Evolutionary conservation across 1,140 invertebrate species (phyloP).

Genomic region (Halictus rubicundus): DNA sequence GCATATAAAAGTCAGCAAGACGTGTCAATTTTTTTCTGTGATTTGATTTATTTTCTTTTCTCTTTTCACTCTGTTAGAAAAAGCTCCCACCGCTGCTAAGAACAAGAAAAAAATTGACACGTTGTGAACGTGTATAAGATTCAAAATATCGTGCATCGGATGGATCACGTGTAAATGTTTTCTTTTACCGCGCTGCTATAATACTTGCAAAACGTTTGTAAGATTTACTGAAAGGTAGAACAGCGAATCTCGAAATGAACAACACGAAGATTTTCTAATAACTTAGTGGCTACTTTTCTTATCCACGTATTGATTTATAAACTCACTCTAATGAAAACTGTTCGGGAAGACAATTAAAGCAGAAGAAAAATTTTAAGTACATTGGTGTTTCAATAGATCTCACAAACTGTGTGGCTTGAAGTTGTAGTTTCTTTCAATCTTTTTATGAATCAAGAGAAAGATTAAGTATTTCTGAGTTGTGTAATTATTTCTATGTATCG

Average conservation of each 20-base stretch:
- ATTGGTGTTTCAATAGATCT: constrained; percentile 10
- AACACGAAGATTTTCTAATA: not conserved
- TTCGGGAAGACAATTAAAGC: not conserved
- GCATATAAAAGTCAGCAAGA: constrained; percentile 30
- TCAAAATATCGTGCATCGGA: constrained; percentile 10
- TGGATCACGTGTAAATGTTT: not conserved
- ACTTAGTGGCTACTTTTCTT: not conserved
- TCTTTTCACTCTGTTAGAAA: not conserved
- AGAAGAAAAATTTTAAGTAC: constrained; percentile 24
- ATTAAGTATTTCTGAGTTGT: constrained; percentile 7
- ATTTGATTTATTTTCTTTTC: constrained; percentile 5
- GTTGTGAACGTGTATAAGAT: not conserved
- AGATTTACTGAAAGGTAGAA: constrained; percentile 17
- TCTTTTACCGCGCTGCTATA: not conserved
- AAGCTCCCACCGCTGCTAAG: too few species aligned
- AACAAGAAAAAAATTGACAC: not conserved
- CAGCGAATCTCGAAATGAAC: not conserved
- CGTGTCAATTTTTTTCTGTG: not conserved
- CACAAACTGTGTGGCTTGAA: constrained; percentile 6
- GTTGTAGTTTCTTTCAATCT: not conserved
- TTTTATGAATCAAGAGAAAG: not conserved
- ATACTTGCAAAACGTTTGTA: not conserved
- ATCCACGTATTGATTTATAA: not conserved
- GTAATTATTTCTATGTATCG: not conserved
- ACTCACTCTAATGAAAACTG: not conserved